Base-by-base conservation (phyloP, 2,113 vertebrate genomes). In the Ovibos moschatus region DNA sequence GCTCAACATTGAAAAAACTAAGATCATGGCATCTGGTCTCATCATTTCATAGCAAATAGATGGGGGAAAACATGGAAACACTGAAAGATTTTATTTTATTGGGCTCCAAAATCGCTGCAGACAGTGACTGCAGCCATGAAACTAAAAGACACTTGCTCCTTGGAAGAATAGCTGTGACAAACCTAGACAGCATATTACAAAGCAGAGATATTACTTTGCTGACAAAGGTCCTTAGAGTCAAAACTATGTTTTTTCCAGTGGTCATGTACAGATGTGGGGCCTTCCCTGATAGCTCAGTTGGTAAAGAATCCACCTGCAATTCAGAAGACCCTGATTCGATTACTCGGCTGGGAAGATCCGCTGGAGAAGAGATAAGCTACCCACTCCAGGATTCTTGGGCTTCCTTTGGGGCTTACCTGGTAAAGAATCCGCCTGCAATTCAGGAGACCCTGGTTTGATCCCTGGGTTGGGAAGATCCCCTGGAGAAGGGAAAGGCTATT, bases 321-420 rank as follows among this genome's bases (percentile, higher is more conserved):
- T 64, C 15, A 64, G 33, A 33, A 64, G 62, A 64, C 30, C 62
- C 15, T 64, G 33, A 7, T 64, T 64, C 15, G 0, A 9, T 64
- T n/a, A 1, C 30, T n/a, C 0, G 2, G 33, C n/a, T 64, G 30
- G 62, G 62, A 64, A 64, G 62, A 64, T 64, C 33, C 0, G 0
- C 62, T 64, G 62, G 62, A n/a, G 15, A n/a, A 64, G 15, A 33
- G 62, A 64, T 17, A 64, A 33, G 15, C 7, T 64, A n/a, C 30
- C 30, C 62, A 64, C 62, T 64, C 14, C 62, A 64, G 62, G 7
- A 64, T 64, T 64, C 30, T 64, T 64, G 62, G 30, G 30, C 62
- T 64, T 64, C 30, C 30, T 64, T 64, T 33, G 62, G 15, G 62
- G 30, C 30, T 33, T 30, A 64, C 7, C 62, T 64, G 62, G 62